Evolutionary conservation across 2,113 vertebrate species (phyloP), one percentile per base, ranked within the genome.

Genomic region (Sorex fumeus): DNA sequence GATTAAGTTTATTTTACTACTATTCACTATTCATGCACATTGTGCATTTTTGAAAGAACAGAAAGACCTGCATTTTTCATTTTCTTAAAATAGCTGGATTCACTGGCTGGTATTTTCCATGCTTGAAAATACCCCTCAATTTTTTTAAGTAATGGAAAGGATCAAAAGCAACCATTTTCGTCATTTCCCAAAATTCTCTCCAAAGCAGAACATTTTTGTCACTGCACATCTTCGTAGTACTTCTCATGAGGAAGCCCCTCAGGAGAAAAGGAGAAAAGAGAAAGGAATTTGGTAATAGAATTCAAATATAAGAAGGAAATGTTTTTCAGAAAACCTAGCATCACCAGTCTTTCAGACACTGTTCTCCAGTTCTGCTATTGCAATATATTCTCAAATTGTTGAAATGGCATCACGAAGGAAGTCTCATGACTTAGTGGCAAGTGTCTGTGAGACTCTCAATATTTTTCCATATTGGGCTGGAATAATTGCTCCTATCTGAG

Each of bases 231-330:
- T 93, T 91, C 40, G 50, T 62, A 93, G 10, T 6, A 18, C n/a
- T 6, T 34, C 2, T 95, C n/a, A 34, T 67, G 0, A 30, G 79
- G 34, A 34, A 45, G 32, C 2, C 0, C 12, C 83, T 62, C 53
- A 50, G 27, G 47, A 93, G 2, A 45, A 90, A 0, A 5, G 15
- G 13, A 85, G 45, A 71, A 74, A 90, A 90, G 27, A 76, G 2
- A 95, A 95, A 84, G 95, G 36, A 8, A 0, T 79, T 91, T 45
- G 67, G 1, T 78, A 45, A 87, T 32, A 62, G 93, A 50, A 84
- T 60, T 60, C 70, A 92, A 92, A 88, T 94, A 84, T 32, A 74
- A 67, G 1, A 43, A 36, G 30, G 23, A 94, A 89, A 88, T 66
- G 6, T 11, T 66, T 85, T 93, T 90, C 77, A 82, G 62, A 78